Evolutionary conservation across 2,113 vertebrate species (phyloP).

Genomic region (Muntiacus muntjak): DNA sequence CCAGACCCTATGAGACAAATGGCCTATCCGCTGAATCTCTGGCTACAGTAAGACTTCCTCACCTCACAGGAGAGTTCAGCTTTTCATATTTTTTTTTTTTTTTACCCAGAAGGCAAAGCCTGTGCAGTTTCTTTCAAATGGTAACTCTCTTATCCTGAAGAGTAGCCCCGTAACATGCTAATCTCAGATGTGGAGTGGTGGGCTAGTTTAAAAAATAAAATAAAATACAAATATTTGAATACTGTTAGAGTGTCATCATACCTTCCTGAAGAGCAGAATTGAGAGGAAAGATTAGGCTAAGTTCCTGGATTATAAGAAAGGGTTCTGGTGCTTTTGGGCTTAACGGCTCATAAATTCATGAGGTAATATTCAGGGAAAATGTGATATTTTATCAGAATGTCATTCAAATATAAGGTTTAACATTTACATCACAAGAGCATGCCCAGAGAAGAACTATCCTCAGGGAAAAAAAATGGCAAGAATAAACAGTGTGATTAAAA

Average conservation of each 20-base stretch:
- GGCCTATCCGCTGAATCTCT: conserved; percentile 81
- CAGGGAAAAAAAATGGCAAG: conserved; percentile 83
- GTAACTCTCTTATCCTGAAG: conserved; percentile 83
- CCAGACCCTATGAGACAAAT: conserved; percentile 86
- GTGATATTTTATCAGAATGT: conserved; percentile 96
- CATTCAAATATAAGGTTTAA: conserved; percentile 97
- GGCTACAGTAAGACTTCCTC: conserved; percentile 76
- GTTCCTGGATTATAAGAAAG: conserved; percentile 33
- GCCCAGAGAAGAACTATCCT: conserved; percentile 84
- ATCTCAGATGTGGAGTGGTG: conserved; percentile 72
- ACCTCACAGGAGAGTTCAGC: conserved; percentile 83
- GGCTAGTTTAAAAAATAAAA: conserved; percentile 64
- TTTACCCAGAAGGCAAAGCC: conserved; percentile 84
- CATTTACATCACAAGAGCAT: conserved; percentile 98
- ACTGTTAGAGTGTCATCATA: conserved; percentile 72
- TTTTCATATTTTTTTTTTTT: conserved; percentile 79
- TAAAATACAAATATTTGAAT: conserved; percentile 77
- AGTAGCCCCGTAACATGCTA: conserved; percentile 77
- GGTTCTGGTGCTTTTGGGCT: conserved; percentile 76
- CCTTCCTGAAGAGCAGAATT: neutral
- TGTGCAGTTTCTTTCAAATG: conserved; percentile 84
- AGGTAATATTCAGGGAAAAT: conserved; percentile 83
- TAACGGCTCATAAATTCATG: conserved; percentile 84
- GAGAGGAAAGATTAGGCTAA: conserved; percentile 31
- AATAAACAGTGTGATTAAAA: conserved; percentile 81